Base-by-base conservation (phyloP, 2,888 invertebrate species). In the Phymatocera aterrima region DNA sequence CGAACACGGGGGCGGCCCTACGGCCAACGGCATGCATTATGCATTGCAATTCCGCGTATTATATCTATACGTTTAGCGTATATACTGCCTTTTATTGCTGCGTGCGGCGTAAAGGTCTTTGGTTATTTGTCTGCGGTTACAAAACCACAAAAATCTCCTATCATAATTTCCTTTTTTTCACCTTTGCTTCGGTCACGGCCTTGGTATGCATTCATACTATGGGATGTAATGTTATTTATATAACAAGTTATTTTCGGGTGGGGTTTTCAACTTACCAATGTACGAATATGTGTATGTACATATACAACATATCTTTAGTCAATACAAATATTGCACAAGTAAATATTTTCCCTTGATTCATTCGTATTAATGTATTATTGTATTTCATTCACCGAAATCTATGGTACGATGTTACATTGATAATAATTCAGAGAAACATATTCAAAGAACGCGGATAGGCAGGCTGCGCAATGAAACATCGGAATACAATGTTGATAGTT, bases 21-120 rank as follows among this genome's bases (percentile, higher is more conserved):
- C 51, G 18, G 12, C n/a, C 8, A 10, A 28, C 60, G 8, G 51
- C 72, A 72, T 72, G 72, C 72, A 72, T 72, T 34, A 72, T 72
- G 72, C 51, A 72, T 72, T 51, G 51, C 48, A 21, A 46, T 34
- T 31, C 72, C 2, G 15, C 34, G 1, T 48, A 24, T 21, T 40
- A 46, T 15, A 15, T 15, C 12, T 21, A 57, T 28, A 60, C 24
- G 2, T 60, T 2, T 28, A 60, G 18, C 18, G 18, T n/a, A 5
- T 51, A n/a, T 51, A n/a, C 18, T n/a, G n/a, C n/a, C n/a, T n/a
- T n/a, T n/a, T 34, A 6, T 37, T 21, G 34, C 6, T 57, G 57
- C 15, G 28, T 57, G 15, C 15, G n/a, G n/a, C n/a, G n/a, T n/a
- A n/a, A n/a, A 24, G 10, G 10, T 64, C 15, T 37, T 10, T n/a